Percentiles rank a stretch among this genome's conserved stretches.
Evolutionary conservation across 2,888 invertebrate species (phyloP).

Genomic region (Eupithecia exiguata): DNA sequence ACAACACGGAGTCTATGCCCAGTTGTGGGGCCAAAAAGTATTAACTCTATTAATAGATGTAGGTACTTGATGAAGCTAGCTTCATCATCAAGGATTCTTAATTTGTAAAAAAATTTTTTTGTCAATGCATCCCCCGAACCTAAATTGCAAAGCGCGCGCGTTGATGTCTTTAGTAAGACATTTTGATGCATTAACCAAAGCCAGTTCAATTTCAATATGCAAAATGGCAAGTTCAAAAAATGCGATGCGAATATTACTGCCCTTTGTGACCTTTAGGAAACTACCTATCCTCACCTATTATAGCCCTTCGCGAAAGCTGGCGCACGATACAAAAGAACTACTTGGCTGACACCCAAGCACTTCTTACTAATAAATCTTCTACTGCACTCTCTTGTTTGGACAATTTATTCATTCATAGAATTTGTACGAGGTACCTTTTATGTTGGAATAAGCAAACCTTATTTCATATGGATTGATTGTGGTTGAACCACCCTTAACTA

Average conservation of each 20-base stretch:
- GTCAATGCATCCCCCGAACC: background rate
- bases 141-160: conserved; percentile 13
- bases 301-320: background rate
- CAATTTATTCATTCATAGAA: conserved; percentile 1
- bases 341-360: conserved; percentile 14
- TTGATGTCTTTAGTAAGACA: conserved; percentile 28
- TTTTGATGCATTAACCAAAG: background rate
- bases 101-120: background rate
- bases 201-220: background rate
- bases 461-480: background rate
- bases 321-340: background rate
- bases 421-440: background rate
- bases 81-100: background rate
- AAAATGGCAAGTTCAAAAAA: background rate
- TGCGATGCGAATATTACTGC: background rate
- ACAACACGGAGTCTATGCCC: background rate
- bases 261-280: background rate
- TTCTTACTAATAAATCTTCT: background rate
- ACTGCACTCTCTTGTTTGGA: background rate
- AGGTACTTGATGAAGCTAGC: background rate
- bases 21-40: background rate
- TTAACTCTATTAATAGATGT: background rate
- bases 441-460: background rate
- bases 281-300: background rate
- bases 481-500: background rate